Evolutionary conservation across 2,113 vertebrate genomes (phyloP).

Genomic region (Alligator sinensis): DNA sequence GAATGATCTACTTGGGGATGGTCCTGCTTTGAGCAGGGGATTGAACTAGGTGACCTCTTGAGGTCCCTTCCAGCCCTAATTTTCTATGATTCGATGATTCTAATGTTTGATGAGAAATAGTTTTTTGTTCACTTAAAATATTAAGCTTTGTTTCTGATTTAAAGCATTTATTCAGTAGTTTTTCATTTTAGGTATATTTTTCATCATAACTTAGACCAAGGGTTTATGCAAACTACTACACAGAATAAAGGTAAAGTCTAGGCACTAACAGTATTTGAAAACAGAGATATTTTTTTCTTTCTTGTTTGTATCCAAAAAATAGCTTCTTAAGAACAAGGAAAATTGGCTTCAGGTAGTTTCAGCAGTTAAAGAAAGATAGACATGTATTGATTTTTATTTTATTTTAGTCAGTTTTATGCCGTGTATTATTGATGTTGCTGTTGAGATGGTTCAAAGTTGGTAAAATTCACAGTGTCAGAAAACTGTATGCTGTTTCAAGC

Average conservation of each 20-base stretch:
- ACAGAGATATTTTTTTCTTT: not conserved
- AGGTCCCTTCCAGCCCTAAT: too few relatives aligned
- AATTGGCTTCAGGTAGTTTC: not conserved
- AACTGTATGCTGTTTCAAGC: not conserved
- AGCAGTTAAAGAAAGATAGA: not conserved
- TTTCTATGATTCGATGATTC: too few relatives aligned
- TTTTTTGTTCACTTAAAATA: not conserved
- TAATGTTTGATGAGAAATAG: not conserved
- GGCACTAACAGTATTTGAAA: not conserved
- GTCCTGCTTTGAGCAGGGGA: too few relatives aligned
- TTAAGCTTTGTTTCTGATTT: not conserved
- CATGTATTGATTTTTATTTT: conserved; percentile 31
- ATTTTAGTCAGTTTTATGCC: not conserved
- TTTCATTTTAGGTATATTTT: not conserved
- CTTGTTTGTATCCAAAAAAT: not conserved
- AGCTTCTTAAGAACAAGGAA: not conserved
- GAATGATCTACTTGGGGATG: too few relatives aligned
- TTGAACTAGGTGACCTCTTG: too few relatives aligned
- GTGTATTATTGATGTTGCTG: not conserved
- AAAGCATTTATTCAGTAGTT: not conserved
- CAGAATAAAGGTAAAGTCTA: not conserved
- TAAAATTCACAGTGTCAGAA: not conserved
- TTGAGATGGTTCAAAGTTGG: conserved; percentile 5
- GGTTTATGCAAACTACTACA: not conserved
- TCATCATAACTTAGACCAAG: not conserved